phyloP scores from a whole-genome alignment of 2,113 vertebrate species.

The Microtus richardsoni region DNA sequence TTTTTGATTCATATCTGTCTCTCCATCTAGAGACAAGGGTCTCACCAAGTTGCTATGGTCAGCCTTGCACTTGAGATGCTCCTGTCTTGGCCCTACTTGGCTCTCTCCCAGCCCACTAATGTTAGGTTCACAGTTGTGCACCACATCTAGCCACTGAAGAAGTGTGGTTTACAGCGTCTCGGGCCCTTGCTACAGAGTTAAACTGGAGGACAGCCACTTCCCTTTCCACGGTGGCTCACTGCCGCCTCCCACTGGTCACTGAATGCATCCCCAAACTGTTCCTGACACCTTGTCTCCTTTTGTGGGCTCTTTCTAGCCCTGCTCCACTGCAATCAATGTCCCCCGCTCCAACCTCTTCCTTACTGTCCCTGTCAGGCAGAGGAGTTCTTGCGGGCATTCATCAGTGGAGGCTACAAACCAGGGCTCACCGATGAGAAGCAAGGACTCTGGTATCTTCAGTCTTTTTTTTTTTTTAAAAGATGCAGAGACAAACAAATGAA shows the following conservation, averaged over 20 bases:
- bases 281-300: background rate
- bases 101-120: background rate
- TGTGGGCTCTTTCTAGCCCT: background rate
- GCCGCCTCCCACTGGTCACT: background rate
- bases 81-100: background rate
- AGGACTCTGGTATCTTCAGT: slow-evolving; percentile 8
- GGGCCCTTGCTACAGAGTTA: background rate
- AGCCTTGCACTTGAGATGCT: background rate
- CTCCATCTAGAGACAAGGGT: background rate
- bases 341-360: background rate
- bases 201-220: background rate
- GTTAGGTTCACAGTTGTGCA: background rate
- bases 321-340: background rate
- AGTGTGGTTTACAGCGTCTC: background rate
- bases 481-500: background rate
- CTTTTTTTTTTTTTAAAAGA: background rate
- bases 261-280: background rate
- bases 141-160: background rate
- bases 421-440: background rate
- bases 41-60: background rate
- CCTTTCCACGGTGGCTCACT: background rate
- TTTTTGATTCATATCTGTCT: background rate
- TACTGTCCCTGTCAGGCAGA: background rate
- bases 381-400: background rate
- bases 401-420: background rate